Base-by-base conservation (phyloP, 2,113 vertebrate species). In the Ptyas mucosa region DNA sequence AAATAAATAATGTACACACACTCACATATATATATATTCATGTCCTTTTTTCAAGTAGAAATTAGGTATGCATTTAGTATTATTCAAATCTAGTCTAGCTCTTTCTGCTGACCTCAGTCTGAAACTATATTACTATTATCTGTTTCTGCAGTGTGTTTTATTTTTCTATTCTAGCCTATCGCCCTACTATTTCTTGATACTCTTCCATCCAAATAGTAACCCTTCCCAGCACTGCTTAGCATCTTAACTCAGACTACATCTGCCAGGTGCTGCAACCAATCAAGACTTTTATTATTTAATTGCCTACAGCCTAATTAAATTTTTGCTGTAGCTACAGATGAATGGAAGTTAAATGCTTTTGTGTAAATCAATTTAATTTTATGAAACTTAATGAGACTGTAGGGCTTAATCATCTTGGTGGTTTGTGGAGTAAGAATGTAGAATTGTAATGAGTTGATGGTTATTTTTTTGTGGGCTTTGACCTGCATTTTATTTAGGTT, bases 281-380 rank as follows among this genome's bases (percentile, higher is more conserved):
- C 64, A 75, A 75, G 64, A 75, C 64, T n/a, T 75, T 87, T 92
- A 69, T 75, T 88, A 51, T 54, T 88, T 89, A 88, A 75, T 88
- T 87, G 52, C 21, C 57, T 39, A 57, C 29, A 88, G 51, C 43
- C 61, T 89, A 85, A 29, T 93, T 85, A 89, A 86, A 90, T 61
- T 23, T 55, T 43, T 89, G 88, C 75, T 90, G 43, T 90, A 51
- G 61, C 54, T 58, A 89, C 69, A 86, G 21, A 49, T 53, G 49
- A 90, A 85, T 93, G 85, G 53, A 86, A 90, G 21, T 21, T 55
- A 85, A 90, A 85, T 87, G 52, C 46, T 89, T 90, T 55, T 55
- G 87, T 93, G 85, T 90, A 93, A 93, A 93, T 51, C 46, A 90
- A 53, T 90, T 61, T 64, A 86, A 34, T 90, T 52, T 69, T 85